Evolutionary conservation across 2,113 vertebrate species (phyloP).

Genomic region (Hippocampus abdominalis): DNA sequence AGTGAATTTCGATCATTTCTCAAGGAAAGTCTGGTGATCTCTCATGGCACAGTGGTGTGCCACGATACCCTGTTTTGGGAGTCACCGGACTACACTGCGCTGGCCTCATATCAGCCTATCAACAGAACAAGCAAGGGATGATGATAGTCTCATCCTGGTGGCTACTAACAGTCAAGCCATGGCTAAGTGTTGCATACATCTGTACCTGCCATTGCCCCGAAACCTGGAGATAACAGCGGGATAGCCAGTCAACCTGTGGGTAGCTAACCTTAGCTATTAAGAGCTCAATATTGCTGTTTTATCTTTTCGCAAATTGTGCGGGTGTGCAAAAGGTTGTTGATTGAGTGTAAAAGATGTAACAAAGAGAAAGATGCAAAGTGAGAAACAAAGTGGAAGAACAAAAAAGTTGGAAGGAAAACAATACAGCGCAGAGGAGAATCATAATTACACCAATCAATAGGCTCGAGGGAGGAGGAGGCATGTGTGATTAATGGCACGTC

Average conservation of each 20-base stretch:
- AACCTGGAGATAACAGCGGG: neutral
- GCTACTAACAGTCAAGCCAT: neutral
- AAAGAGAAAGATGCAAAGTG: neutral
- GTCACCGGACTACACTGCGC: too few relatives aligned
- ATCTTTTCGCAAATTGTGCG: neutral
- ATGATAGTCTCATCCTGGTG: neutral
- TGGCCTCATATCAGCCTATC: neutral
- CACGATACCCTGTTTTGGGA: too few relatives aligned
- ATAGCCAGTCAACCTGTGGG: neutral
- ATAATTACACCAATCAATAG: conserved; percentile 66
- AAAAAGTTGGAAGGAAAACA: conserved; percentile 37
- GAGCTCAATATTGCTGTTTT: neutral
- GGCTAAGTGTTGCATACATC: neutral
- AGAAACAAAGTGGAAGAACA: conserved; percentile 7
- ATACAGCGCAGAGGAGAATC: conserved; percentile 38
- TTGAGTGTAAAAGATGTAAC: neutral
- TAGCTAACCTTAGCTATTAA: neutral
- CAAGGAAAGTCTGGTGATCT: too few relatives aligned
- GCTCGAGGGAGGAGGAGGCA: conserved; percentile 36
- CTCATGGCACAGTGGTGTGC: too few relatives aligned
- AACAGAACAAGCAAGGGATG: neutral
- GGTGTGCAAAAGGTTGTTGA: neutral
- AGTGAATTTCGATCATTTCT: too few relatives aligned
- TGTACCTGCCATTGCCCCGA: neutral
- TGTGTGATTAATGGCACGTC: conserved; percentile 64